These are phyloP conservation scores for Corythornis cristatus DNA, from an alignment of 2,113 vertebrate species.

Conservation along the genomic window DNA sequence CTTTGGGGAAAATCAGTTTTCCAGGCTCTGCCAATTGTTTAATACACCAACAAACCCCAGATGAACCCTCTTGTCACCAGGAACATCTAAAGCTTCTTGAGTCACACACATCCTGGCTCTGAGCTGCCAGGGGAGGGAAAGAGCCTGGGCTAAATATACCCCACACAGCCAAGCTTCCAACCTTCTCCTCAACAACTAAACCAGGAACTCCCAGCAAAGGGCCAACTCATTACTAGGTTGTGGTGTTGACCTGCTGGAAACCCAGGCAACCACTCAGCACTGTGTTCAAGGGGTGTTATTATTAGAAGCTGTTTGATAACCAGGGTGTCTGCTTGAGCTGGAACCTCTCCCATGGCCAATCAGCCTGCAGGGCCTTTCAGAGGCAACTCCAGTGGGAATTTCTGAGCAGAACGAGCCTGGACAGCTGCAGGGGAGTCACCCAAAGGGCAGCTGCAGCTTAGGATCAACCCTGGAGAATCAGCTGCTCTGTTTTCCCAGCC, in stretches of 20 bases:
- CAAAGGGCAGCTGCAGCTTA: background rate
- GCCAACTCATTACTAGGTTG: background rate
- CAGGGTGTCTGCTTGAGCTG: slow-evolving; percentile 3
- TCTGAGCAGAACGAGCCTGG: slow-evolving; percentile 38
- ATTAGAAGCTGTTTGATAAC: slow-evolving; percentile 48
- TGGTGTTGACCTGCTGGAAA: slow-evolving; percentile 13
- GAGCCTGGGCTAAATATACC: slow-evolving; percentile 14
- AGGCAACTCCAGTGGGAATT: background rate
- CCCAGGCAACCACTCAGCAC: slow-evolving; percentile 18
- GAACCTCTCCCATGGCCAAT: background rate
- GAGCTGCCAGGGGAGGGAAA: background rate
- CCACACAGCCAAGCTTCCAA: background rate
- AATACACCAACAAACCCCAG: background rate
- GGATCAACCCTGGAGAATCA: background rate
- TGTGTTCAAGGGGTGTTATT: slow-evolving; percentile 19
- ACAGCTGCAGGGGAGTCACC: slow-evolving; percentile 35
- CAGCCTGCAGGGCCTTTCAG: background rate
- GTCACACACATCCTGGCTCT: background rate
- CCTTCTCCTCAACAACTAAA: background rate
- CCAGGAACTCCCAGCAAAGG: background rate
- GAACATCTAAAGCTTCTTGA: background rate
- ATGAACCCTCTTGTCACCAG: background rate
- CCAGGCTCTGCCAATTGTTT: background rate
- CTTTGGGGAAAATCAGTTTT: background rate
- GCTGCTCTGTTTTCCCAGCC: background rate